Base-by-base conservation (phyloP, 2,113 vertebrate genomes). In the Eupsittula cactorum region DNA sequence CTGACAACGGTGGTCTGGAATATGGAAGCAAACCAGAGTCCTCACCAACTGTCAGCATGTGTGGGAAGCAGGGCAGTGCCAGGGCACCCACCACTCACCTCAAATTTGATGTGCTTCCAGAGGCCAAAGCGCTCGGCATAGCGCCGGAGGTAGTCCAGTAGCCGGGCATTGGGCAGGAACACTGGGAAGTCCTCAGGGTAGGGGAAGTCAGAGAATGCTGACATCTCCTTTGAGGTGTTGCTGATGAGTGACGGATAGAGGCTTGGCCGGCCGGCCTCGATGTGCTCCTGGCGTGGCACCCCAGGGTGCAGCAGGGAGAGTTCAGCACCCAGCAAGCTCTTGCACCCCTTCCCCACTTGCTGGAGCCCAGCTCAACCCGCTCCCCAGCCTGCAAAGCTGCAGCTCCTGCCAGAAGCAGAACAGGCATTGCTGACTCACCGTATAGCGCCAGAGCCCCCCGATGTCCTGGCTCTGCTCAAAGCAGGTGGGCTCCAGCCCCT, bases 211-310 rank as follows among this genome's bases (percentile, higher is more conserved):
- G 99, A 99, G 89, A 98, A 99, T 15, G 98, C 98, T 31, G 98
- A 99, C 98, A 99, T 99, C 96, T 99, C 99, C 94, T 99, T 99
- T 37, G 98, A 99, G 46, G 98, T 98, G 91, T 99, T 99, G 80
- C 96, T 98, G 86, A 99, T 96, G 82, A 99, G 80, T 3, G 98
- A 99, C 0, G 91, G 97, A 67, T 99, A 99, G 31, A 98, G 96
- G 87, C 98, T 98, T 25, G 98, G 94, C 81, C 95, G 97, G 13
- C 97, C 92, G 2, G 98, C 95, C 85, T 98, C 97, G 1, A 97
- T 62, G 18, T 94, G 82, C 74, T 99, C 99, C 99, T 99, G 95
- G 81, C 33, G 2, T 0, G 5, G 62, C 62, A 71, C 3, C 35
- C 41, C 9, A 0, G 7, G 28, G 2, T 11, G 1, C 33, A 76